Conservation (phyloP, 2,888 invertebrate genomes). For the Epirrhoe alternata region DNA sequence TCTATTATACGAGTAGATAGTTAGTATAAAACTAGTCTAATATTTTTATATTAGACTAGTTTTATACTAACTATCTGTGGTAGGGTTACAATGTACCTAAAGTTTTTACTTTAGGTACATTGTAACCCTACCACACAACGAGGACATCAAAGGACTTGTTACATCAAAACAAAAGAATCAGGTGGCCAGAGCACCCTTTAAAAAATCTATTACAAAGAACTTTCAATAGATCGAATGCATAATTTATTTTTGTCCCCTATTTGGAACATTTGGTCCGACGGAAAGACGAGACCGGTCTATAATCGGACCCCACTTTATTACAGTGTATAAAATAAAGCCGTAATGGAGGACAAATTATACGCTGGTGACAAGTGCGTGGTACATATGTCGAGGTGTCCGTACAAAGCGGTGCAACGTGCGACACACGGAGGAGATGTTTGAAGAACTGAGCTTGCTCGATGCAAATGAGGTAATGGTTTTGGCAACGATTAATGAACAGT, state of each 20-base stretch:
- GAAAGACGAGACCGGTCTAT: slow-evolving; percentile 80
- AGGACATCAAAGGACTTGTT: slow-evolving; percentile 40
- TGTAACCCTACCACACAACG: slow-evolving; percentile 30
- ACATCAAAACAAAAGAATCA: slow-evolving; percentile 60
- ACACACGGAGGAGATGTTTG: slow-evolving; percentile 50
- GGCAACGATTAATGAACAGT: background rate
- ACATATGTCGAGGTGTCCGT: slow-evolving; percentile 81
- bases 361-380: slow-evolving; percentile 76
- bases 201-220: slow-evolving; percentile 73
- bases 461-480: background rate
- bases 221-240: slow-evolving; percentile 81
- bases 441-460: background rate
- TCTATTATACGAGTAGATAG: too few species aligned
- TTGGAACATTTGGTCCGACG: slow-evolving; percentile 74
- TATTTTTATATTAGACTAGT: too few species aligned
- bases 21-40: too few species aligned
- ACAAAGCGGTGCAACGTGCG: slow-evolving; percentile 58
- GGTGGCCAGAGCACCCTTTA: slow-evolving; percentile 63
- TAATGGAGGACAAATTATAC: slow-evolving; percentile 84
- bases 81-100: too few species aligned
- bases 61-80: too few species aligned
- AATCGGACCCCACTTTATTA: slow-evolving; percentile 78
- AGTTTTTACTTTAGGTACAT: too few species aligned
- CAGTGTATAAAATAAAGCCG: slow-evolving; percentile 62
- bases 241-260: slow-evolving; percentile 70